Evolutionary conservation across 2,888 invertebrate genomes (phyloP).

Genomic region (Xylota sylvarum): DNA sequence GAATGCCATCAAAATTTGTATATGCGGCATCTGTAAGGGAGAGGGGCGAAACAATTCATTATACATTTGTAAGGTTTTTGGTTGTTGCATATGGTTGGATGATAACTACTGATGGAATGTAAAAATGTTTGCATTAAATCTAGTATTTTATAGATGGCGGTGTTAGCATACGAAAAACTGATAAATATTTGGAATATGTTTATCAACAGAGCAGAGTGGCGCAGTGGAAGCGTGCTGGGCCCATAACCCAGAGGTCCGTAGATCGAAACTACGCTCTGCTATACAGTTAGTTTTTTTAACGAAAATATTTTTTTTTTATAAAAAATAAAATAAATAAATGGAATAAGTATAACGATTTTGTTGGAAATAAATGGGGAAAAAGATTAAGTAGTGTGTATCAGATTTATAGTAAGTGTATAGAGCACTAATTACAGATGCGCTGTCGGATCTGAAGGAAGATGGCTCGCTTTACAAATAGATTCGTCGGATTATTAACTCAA

Average conservation of each 20-base stretch:
- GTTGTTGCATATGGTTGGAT: background rate
- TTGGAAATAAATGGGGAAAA: too few relatives aligned
- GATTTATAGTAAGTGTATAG: too few relatives aligned
- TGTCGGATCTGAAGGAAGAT: too few relatives aligned
- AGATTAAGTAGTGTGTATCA: too few relatives aligned
- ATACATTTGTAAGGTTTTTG: slow-evolving; percentile 22
- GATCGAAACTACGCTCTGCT: slow-evolving; percentile 86
- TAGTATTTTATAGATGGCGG: background rate
- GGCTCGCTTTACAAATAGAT: too few relatives aligned
- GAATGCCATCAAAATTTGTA: background rate
- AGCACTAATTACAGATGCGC: too few relatives aligned
- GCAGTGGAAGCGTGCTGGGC: slow-evolving; percentile 93
- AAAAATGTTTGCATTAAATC: background rate
- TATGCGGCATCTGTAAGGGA: background rate
- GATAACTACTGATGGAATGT: background rate
- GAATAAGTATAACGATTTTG: too few relatives aligned
- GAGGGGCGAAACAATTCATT: too few relatives aligned
- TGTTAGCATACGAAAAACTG: background rate
- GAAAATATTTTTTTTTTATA: too few relatives aligned
- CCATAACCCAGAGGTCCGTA: slow-evolving; percentile 88
- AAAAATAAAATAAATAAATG: too few relatives aligned
- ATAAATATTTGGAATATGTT: too few relatives aligned
- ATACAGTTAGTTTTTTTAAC: slow-evolving; percentile 49
- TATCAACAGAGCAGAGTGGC: slow-evolving; percentile 90
- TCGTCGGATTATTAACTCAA: too few relatives aligned